phyloP scores from a whole-genome alignment of 2,113 vertebrate genomes.

The Pteronura brasiliensis region DNA sequence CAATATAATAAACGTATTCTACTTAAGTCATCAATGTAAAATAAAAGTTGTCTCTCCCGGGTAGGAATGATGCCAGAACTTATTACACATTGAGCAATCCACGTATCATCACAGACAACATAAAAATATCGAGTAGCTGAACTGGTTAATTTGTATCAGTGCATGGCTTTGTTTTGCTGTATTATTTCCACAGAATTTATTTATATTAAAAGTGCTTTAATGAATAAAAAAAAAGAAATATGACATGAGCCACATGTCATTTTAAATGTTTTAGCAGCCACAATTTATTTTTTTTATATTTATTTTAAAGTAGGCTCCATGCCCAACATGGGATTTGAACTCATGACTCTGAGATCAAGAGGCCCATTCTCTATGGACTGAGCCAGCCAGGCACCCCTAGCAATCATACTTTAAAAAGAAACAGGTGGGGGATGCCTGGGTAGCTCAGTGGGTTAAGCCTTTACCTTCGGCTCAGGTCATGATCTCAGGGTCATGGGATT shows the following conservation, averaged over 20 bases:
- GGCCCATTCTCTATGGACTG: background rate
- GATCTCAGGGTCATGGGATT: too few relatives aligned
- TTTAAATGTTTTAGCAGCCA: background rate
- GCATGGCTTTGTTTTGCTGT: background rate
- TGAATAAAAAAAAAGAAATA: background rate
- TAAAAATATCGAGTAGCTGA: background rate
- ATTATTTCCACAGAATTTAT: background rate
- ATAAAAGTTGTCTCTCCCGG: background rate
- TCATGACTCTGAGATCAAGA: background rate
- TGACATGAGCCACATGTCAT: background rate
- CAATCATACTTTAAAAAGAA: background rate
- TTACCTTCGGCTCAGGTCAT: too few relatives aligned
- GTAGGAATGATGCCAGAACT: background rate
- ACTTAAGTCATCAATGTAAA: background rate
- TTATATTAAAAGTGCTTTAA: background rate
- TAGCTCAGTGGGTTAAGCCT: too few relatives aligned
- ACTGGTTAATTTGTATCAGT: background rate
- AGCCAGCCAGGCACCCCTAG: background rate
- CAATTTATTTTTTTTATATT: background rate
- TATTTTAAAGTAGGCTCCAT: background rate
- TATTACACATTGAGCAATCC: background rate
- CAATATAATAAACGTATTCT: background rate
- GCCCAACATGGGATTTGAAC: background rate
- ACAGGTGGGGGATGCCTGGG: background rate
- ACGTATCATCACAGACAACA: background rate